phyloP scores from a whole-genome alignment of 2,888 invertebrate genomes.

The Malachius bipustulatus region DNA sequence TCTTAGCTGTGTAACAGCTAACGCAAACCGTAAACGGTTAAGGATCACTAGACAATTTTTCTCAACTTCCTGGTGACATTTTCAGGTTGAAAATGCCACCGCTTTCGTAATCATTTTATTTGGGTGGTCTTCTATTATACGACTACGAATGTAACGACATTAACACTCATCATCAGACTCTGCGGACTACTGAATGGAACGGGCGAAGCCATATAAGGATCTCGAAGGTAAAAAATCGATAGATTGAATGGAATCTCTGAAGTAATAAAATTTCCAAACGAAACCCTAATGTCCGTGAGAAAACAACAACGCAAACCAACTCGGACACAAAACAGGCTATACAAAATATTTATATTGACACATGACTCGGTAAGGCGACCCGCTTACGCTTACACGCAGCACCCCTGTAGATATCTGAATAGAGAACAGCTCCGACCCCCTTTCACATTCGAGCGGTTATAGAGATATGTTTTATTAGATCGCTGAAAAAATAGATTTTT shows the following conservation, averaged over 20 bases:
- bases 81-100: too few species aligned
- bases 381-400: slow-evolving; percentile 12
- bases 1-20: too few species aligned
- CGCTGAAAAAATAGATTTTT: background rate
- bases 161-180: too few species aligned
- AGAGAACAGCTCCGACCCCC: background rate
- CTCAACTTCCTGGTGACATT: too few species aligned
- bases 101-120: too few species aligned
- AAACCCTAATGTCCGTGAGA: slow-evolving; percentile 35
- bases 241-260: slow-evolving; percentile 20
- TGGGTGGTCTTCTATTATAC: too few species aligned
- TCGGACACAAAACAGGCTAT: slow-evolving; percentile 31
- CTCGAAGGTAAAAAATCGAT: too few species aligned
- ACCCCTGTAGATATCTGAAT: slow-evolving; percentile 13
- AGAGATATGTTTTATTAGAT: slow-evolving; percentile 2
- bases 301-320: slow-evolving; percentile 31
- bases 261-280: slow-evolving; percentile 24
- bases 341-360: slow-evolving; percentile 37
- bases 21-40: too few species aligned
- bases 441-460: slow-evolving; percentile 2
- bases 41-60: too few species aligned
- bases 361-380: slow-evolving; percentile 31
- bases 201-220: too few species aligned
- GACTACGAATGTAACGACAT: too few species aligned
- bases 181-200: too few species aligned